phyloP scores from a whole-genome alignment of 2,888 invertebrate species.

The Sclerodermus sp. region DNA sequence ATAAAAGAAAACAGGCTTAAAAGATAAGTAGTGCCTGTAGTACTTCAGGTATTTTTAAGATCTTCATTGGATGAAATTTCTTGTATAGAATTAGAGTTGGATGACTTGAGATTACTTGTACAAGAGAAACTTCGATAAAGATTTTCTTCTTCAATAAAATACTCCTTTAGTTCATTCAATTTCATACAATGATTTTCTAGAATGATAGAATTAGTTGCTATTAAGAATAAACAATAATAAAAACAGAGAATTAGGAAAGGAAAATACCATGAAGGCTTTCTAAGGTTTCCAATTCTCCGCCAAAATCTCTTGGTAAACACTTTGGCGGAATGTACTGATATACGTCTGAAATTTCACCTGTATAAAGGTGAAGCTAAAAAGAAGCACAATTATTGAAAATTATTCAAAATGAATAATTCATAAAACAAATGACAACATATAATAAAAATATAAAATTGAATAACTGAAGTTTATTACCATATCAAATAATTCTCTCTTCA shows the following conservation, averaged over 20 bases:
- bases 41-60: no score
- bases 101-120: not conserved
- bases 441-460: no score
- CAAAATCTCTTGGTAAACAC: conserved; percentile 65
- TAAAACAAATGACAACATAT: no score
- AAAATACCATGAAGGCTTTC: conserved; percentile 38
- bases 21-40: no score
- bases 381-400: no score
- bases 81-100: not conserved
- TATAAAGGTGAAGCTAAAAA: conserved; percentile 65
- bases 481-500: conserved; percentile 57
- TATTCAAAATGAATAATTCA: no score
- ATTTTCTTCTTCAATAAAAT: conserved; percentile 43
- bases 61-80: not conserved
- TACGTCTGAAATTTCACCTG: conserved; percentile 60
- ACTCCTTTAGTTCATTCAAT: conserved; percentile 37
- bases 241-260: not conserved
- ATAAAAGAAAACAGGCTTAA: no score
- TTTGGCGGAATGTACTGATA: conserved; percentile 62
- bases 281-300: conserved; percentile 60
- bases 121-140: conserved; percentile 33
- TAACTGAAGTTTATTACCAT: no score
- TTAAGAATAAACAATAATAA: conserved; percentile 3
- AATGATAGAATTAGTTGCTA: conserved; percentile 1
- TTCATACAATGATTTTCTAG: conserved; percentile 35